Evolutionary conservation across 2,113 vertebrate genomes (phyloP).

Genomic region (Marmota monax): DNA sequence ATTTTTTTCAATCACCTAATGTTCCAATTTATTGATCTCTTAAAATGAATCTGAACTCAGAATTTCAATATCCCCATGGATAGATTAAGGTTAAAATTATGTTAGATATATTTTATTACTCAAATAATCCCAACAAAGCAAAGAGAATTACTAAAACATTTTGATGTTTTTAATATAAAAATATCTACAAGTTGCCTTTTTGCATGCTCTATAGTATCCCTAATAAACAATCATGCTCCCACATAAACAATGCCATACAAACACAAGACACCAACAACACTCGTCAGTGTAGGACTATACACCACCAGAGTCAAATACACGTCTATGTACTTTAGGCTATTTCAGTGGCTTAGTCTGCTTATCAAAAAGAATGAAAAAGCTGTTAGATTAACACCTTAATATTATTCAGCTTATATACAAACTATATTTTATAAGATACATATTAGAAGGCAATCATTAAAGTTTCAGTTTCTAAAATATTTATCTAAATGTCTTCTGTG

Average conservation of each 20-base stretch:
- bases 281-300: not conserved
- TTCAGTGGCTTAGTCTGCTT: not conserved
- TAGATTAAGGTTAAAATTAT: slow-evolving; percentile 18
- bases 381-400: not conserved
- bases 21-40: slow-evolving; percentile 9
- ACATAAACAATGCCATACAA: not conserved
- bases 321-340: not conserved
- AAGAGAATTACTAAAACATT: not conserved
- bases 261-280: not conserved
- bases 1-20: not conserved
- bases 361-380: not conserved
- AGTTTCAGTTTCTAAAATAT: slow-evolving; percentile 45
- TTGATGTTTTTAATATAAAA: not conserved
- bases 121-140: not conserved
- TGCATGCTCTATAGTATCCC: not conserved
- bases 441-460: not conserved
- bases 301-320: not conserved
- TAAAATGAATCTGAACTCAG: slow-evolving; percentile 47
- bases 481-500: not conserved
- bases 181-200: not conserved
- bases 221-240: not conserved
- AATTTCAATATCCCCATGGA: not conserved
- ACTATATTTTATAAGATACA: not conserved
- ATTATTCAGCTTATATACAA: not conserved
- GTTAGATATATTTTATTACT: not conserved